Evolutionary conservation across 2,113 vertebrate species (phyloP).

Genomic region (Nerophis ophidion): DNA sequence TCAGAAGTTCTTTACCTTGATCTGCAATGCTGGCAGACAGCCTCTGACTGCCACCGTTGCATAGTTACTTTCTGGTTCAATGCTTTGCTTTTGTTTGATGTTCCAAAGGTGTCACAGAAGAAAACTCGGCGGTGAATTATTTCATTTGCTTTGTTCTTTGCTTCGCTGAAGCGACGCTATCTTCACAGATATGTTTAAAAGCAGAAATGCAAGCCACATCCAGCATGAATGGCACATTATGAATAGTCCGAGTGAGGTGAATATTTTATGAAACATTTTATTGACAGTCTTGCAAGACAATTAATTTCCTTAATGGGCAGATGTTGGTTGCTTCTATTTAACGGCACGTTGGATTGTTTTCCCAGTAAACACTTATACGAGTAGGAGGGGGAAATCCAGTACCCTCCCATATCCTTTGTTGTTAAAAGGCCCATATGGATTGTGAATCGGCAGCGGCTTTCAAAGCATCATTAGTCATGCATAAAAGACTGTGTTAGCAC

Average conservation of each 20-base stretch:
- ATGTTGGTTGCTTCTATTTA: conserved; percentile 61
- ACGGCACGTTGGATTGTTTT: conserved; percentile 58
- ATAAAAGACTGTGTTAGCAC: conserved; percentile 68
- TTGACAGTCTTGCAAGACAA: conserved; percentile 43
- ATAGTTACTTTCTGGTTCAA: conserved; percentile 62
- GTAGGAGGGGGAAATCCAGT: conserved; percentile 46
- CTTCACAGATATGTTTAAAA: conserved; percentile 41
- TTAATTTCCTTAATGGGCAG: conserved; percentile 62
- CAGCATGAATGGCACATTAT: conserved; percentile 13
- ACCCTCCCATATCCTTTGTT: conserved; percentile 60
- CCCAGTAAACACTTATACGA: conserved; percentile 64
- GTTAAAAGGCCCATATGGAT: conserved; percentile 72
- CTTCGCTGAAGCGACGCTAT: conserved; percentile 40
- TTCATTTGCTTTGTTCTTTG: conserved; percentile 60
- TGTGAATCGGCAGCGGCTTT: conserved; percentile 62
- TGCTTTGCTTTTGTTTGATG: conserved; percentile 66
- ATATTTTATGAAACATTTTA: conserved; percentile 36
- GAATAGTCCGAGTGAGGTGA: conserved; percentile 44
- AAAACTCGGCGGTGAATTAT: conserved; percentile 50
- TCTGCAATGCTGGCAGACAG: conserved; percentile 56
- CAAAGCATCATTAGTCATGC: conserved; percentile 73
- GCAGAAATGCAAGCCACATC: conserved; percentile 21
- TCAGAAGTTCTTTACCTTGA: conserved; percentile 67
- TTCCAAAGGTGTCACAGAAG: conserved; percentile 55
- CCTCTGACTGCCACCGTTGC: conserved; percentile 55